Evolutionary conservation across 2,113 vertebrate species (phyloP), one percentile per base, ranked within the genome.

Genomic region (Phyllostomus hastatus): DNA sequence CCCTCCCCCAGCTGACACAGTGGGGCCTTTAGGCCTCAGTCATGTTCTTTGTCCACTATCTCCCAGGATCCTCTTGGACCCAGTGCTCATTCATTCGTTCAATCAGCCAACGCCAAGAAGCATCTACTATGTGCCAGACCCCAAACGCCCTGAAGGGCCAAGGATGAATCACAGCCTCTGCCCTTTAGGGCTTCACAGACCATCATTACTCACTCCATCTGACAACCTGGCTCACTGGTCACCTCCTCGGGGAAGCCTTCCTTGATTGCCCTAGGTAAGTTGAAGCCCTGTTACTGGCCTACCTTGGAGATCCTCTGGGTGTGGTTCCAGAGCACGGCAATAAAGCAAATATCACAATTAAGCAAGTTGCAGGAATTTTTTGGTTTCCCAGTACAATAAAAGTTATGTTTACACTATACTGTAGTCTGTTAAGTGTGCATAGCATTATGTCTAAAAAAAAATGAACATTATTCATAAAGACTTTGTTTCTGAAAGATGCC

Each of bases 171-270:
- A 59, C 7, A 73, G n/a, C 31, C 31, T 50, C 70, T 67, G 50
- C 26, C 41, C 26, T 43, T 19, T 16, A 26, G 69, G 57, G 24
- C 78, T 88, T 80, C 81, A 43, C 38, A 90, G 59, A 57, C 9
- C 8, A 41, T 35, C 66, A 64, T 43, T 24, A 16, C 12, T 70
- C 28, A 24, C 14, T 76, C 35, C 38, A 54, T 11, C 61, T 75
- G 82, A 33, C 48, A n/a, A 59, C 43, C 84, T 76, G 50, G 50
- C 54, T 76, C 38, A 33, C 90, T 79, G 22, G 84, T 57, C 91
- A 66, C 90, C 70, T 91, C 67, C 86, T 15, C 52, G 7, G 35
- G 35, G 91, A 95, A 97, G 75, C 19, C 89, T 81, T 81, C 88
- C 76, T 43, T 66, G 96, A 87, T n/a, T 80, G 43, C 31, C 3